phyloP scores from a whole-genome alignment of 2,113 vertebrate genomes.

The Suricata suricatta region DNA sequence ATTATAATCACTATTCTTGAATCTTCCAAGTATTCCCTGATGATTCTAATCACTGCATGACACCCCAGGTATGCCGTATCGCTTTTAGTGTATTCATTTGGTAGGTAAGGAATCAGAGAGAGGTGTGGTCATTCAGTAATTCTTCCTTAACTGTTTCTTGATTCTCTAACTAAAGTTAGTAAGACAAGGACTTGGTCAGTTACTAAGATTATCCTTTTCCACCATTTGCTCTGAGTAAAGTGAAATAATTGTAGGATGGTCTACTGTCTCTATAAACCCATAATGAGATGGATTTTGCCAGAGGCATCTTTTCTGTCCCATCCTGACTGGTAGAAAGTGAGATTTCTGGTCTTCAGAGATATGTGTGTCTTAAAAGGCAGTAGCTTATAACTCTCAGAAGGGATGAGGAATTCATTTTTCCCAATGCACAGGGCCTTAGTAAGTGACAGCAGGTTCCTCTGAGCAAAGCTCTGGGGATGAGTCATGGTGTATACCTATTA shows the following conservation, averaged over 20 bases:
- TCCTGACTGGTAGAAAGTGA: neutral
- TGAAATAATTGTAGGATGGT: neutral
- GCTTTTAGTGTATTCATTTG: neutral
- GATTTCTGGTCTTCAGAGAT: neutral
- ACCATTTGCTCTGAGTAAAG: neutral
- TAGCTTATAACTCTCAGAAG: neutral
- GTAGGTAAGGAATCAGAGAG: neutral
- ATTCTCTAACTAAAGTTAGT: neutral
- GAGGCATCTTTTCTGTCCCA: neutral
- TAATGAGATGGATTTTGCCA: neutral
- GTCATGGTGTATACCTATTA: neutral
- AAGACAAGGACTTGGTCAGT: neutral
- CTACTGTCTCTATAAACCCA: neutral
- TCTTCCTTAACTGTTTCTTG: neutral
- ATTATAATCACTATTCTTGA: neutral
- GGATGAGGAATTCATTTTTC: neutral
- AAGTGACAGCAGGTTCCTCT: neutral
- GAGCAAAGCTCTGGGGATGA: neutral
- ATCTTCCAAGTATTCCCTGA: neutral
- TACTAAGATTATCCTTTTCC: neutral
- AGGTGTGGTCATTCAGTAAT: neutral
- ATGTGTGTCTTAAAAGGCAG: neutral
- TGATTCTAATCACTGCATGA: neutral
- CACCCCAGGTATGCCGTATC: neutral
- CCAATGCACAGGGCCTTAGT: neutral